Percentiles rank a stretch among this genome's conserved stretches.
These are phyloP conservation scores for Glossophaga mutica DNA, from an alignment of 2,797 vertebrate genomes.

Conservation along the genomic window DNA sequence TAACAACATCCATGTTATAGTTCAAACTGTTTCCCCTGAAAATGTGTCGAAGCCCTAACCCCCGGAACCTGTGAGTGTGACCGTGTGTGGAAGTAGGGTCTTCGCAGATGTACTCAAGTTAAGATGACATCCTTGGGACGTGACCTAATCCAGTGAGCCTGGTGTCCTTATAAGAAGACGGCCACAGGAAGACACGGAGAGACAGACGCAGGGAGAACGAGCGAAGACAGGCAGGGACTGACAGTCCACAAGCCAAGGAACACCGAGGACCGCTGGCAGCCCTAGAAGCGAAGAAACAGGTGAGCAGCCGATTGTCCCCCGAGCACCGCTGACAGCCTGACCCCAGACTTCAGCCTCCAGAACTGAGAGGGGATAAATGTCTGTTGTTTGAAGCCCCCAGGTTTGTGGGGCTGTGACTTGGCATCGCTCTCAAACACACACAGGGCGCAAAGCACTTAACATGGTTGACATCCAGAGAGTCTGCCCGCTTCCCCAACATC, in stretches of 20 bases:
- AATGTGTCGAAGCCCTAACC: not conserved
- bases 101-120: not conserved
- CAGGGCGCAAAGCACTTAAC: too few species aligned
- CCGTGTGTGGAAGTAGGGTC: not conserved
- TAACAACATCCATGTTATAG: not conserved
- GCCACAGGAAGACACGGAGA: not conserved
- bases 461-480: too few species aligned
- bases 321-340: fast-evolving
- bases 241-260: not conserved
- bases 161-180: not conserved
- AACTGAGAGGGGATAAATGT: not conserved
- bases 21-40: not conserved
- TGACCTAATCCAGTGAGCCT: not conserved
- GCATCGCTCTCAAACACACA: not conserved
- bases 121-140: not conserved
- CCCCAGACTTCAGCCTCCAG: not conserved
- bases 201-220: not conserved
- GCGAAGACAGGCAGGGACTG: not conserved
- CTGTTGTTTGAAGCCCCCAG: not conserved
- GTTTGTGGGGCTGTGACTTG: not conserved
- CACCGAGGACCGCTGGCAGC: not conserved
- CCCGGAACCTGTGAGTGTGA: not conserved
- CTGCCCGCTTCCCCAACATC: not conserved
- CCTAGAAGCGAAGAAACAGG: not conserved
- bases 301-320: not conserved